Percentiles rank a stretch among this genome's conserved stretches.
These are phyloP conservation scores for Erannis defoliaria DNA, from an alignment of 2,888 invertebrate species.

Conservation along the genomic window DNA sequence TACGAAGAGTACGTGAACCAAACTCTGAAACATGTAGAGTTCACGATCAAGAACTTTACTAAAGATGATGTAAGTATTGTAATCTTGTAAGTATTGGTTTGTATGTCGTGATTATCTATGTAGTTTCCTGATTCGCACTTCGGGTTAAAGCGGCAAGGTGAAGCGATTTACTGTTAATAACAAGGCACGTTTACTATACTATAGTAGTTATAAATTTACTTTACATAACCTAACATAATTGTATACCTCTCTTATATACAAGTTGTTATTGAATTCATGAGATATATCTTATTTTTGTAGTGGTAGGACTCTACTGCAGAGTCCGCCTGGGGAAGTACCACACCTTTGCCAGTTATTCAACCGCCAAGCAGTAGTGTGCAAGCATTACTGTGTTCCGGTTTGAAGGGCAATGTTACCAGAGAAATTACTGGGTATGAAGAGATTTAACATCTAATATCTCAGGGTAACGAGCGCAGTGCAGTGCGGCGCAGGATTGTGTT, in stretches of 20 bases:
- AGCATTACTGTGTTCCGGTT: no score
- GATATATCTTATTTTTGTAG: no score
- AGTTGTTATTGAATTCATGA: no score
- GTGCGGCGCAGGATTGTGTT: no score
- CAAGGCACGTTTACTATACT: slow-evolving; percentile 6
- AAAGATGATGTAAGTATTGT: slow-evolving; percentile 77
- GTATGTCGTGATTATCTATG: slow-evolving; percentile 39
- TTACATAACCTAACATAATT: neutral
- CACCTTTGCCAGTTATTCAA: no score
- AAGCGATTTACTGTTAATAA: slow-evolving; percentile 16
- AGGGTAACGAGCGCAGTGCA: no score
- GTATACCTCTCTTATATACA: neutral
- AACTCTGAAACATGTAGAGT: slow-evolving; percentile 88
- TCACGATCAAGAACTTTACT: slow-evolving; percentile 77
- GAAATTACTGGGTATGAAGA: no score
- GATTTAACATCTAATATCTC: no score
- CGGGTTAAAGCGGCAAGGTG: slow-evolving; percentile 14
- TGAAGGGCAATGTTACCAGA: no score
- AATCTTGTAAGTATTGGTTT: slow-evolving; percentile 22
- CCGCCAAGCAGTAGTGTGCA: no score
- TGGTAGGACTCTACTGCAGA: no score
- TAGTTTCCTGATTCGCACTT: slow-evolving; percentile 37
- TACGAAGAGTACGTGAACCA: slow-evolving; percentile 92
- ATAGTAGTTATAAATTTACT: neutral
- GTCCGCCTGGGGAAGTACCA: no score